Evolutionary conservation across 2,888 invertebrate genomes (phyloP), one percentile per base, ranked within the genome.

Genomic region (Eubasilissa splendida): DNA sequence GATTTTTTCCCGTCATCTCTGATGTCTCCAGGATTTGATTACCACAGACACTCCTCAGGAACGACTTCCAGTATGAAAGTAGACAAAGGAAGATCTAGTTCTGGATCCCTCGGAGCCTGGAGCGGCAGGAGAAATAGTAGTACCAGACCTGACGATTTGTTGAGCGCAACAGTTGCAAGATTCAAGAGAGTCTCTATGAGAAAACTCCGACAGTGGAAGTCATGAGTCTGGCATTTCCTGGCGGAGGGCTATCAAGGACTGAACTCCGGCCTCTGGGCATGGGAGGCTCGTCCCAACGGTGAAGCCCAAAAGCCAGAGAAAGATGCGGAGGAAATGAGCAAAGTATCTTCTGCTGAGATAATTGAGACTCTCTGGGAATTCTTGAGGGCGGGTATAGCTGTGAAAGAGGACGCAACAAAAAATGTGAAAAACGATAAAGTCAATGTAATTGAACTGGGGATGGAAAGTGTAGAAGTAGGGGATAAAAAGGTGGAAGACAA

Each of bases 161-260:
- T 95, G 84, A 93, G 94, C 33, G 90, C 91, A 0, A 94, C 95
- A 12, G 94, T 95, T 77, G 93, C 94, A 7, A 91, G 95, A 81
- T 91, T 96, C 86, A 96, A 96, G 89, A 93, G 95, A 87, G 94
- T 95, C 75, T 96, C 96, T 0, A 88, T 96, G 83, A 89, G 95
- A 85, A 96, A 95, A 86, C 91, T 96, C 81, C 91, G 95, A 86
- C 95, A 95, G 77, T 96, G 96, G 96, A 93, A 95, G 85, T 95
- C 95, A 92, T 95, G 93, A 93, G 91, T 91, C 89, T 90, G 87
- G 89, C 90, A 90, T 88, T 90, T 90, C 60, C 82, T 84, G 83
- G 85, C 82, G 54, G 82, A 84, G 80, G 82, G 82, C 63, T 79
- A 79, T 54, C 80, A 82, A 58, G 82, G 82, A 56, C 77, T 80